Base-by-base conservation (phyloP, 2,797 vertebrate genomes). In the Phalloptychus januarius region DNA sequence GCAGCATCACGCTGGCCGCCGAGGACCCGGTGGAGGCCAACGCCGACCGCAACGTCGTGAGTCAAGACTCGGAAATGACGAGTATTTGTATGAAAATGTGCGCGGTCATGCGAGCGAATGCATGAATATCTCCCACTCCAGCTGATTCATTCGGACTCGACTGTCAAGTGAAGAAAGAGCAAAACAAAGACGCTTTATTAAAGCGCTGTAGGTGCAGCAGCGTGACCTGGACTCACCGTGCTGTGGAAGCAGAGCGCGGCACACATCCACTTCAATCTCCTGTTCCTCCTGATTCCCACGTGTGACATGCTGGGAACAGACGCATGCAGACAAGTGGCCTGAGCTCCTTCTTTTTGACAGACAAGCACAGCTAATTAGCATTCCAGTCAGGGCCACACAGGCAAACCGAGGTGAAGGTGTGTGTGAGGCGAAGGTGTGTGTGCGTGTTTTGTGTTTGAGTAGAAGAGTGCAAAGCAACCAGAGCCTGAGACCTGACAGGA, bases 1-100 rank as follows among this genome's bases (percentile, higher is more conserved):
- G 98, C 94, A 99, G 98, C 95, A 98, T 99, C 0, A 97, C 98
- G 4, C 94, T 99, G 92, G 98, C 98, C 2, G 98, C 98, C 0
- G 98, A 99, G 83, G 98, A 99, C 77, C 98, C 98, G 0, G 98
- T 99, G 45, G 95, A 96, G 7, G 94, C 97, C 0, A 96, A 97
- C 46, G 97, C 98, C 0, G 95, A 96, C 0, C 95, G 97, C 79
- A 99, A 99, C 25, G 97, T 98, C 0, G 98, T 99, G 93, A 97
- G 97, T 95, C 81, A 75, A 15, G 20, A 78, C 38, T 75, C 40
- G 72, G 46, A 45, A 46, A 86, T 72, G 42, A 75, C 70, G 8
- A 71, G 67, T 3, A 54, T 71, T 79, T 78, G 78, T 18, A 80
- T 71, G 28, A 46, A 75, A 61, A 82, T 50, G 42, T 13, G 46